Evolutionary conservation across 2,113 vertebrate species (phyloP).

Genomic region (Aleadryas rufinucha): DNA sequence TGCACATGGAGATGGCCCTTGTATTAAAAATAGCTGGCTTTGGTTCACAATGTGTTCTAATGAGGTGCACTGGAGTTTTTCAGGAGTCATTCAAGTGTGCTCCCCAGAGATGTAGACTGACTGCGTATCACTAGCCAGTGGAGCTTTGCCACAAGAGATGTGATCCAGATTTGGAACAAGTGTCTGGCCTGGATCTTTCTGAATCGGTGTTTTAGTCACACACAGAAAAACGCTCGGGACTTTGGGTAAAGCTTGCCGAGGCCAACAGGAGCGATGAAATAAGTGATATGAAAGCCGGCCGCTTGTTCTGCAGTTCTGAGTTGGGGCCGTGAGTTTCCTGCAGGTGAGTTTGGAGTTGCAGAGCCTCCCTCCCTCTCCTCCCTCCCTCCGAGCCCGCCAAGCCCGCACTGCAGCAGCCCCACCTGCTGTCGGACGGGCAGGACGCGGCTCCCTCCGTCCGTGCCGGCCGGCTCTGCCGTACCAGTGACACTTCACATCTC

Average conservation of each 20-base stretch:
- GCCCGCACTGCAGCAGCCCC: conserved; percentile 56
- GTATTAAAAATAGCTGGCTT: background rate
- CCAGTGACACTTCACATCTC: accelerated
- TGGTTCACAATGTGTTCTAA: background rate
- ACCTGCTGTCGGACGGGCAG: conserved; percentile 67
- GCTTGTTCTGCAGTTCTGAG: accelerated
- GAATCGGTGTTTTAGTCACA: background rate
- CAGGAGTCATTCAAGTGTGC: background rate
- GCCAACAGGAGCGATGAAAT: background rate
- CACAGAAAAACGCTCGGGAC: background rate
- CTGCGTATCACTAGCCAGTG: background rate
- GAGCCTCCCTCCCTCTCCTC: accelerated
- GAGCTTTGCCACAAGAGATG: background rate
- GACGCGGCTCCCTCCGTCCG: background rate
- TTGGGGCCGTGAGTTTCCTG: accelerated
- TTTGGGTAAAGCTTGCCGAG: background rate
- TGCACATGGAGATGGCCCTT: background rate
- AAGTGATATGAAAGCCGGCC: background rate
- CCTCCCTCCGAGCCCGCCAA: background rate
- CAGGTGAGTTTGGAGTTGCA: accelerated
- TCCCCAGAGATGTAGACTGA: background rate
- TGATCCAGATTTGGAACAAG: background rate
- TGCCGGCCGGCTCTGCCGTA: accelerated
- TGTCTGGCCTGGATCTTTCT: background rate
- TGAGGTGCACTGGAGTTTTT: background rate